phyloP scores from a whole-genome alignment of 2,888 invertebrate species.

The Noctua janthina region DNA sequence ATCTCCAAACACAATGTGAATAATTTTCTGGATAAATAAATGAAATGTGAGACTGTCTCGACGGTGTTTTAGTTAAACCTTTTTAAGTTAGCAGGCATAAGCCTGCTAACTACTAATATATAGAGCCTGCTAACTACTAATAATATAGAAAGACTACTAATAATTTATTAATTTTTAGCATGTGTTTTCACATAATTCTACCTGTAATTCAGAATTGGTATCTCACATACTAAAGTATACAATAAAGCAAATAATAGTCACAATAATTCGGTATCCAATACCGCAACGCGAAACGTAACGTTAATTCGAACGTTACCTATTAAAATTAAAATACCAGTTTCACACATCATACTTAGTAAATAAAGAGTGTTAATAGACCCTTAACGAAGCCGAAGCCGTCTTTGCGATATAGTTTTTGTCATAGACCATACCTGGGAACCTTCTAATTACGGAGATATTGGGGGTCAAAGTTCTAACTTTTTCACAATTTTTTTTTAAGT shows the following conservation, averaged over 20 bases:
- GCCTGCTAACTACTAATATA: no score
- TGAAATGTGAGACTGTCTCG: not conserved
- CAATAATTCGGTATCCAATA: not conserved
- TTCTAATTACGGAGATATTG: no score
- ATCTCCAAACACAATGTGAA: no score
- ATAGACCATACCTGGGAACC: no score
- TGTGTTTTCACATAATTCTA: not conserved
- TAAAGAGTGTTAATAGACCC: no score
- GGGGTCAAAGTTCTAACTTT: no score
- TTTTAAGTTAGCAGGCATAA: no score
- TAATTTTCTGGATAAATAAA: no score
- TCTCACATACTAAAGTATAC: not conserved
- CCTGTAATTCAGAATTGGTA: not conserved
- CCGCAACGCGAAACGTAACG: not conserved
- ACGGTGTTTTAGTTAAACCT: not conserved
- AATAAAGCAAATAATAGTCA: not conserved
- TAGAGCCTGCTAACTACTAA: no score
- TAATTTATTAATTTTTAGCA: not conserved
- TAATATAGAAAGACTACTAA: not conserved
- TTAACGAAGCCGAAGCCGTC: no score
- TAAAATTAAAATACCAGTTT: not conserved
- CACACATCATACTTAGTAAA: not conserved
- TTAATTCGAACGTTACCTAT: not conserved
- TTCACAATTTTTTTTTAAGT: no score
- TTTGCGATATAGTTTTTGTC: no score